Evolutionary conservation across 2,113 vertebrate species (phyloP), one percentile per base, ranked within the genome.

Genomic region (Pholis gunnellus): DNA sequence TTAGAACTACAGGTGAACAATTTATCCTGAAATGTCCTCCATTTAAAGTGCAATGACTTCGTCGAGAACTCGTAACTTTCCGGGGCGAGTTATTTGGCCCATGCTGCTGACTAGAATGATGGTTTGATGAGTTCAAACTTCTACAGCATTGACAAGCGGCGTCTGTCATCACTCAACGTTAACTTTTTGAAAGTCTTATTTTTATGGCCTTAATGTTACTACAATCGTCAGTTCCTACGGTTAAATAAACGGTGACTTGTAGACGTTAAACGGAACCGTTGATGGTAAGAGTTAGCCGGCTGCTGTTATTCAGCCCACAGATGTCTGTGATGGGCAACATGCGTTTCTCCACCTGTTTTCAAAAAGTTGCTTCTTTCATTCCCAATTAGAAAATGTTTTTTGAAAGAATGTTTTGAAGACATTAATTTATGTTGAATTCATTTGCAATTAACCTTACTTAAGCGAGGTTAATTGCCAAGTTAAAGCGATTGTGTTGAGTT

Each of bases 1-100:
- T 2, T 22, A 6, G 3, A 61, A 29, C 3, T 7, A 27, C 71
- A 90, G 90, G 91, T 91, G 75, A 90, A 78, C 76, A 59, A 66
- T 68, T 9, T 38, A 61, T 29, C 46, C 17, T 10, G 0, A 14
- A 10, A 5, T 46, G 0, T 25, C 1, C 27, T 29, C 0, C 67
- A 14, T 54, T 2, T 46, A 0, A n/a, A 29, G 27, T 38, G 2
- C 25, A 44, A 27, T 2, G 0, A 31, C 8, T 4, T 57, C 5
- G 6, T 8, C 0, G 4, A 22, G 2, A 20, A 9, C 4, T n/a
- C 2, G 0, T 18, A 15, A n/a, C n/a, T 17, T 6, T 1, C 1
- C 20, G 17, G 4, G 20, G 5, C 5, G 5, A 42, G 15, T 68
- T 11, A 2, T n/a, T 2, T 18, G 2, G 5, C 18, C 2, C 17